Evolutionary conservation across 2,888 invertebrate species (phyloP), one percentile per base, ranked within the genome.

Genomic region (Eristalinus sepulchralis): DNA sequence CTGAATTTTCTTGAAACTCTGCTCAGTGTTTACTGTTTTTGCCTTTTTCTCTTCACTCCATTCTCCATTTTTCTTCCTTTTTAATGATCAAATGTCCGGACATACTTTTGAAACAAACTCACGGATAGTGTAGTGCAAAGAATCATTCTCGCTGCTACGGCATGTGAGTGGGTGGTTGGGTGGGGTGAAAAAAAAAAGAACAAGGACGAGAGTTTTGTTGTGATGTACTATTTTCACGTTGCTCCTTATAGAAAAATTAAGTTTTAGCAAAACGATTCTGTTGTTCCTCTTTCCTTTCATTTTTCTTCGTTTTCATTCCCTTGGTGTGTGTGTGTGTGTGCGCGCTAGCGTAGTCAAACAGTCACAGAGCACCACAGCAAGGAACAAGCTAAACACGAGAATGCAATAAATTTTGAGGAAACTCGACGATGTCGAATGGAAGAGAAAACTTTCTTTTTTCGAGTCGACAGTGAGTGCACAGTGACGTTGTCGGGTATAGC

Each of bases 51-150:
- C 39, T 39, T n/a, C 47, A 4, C 10, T 31, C 24, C 9, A 11
- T 59, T 27, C 22, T 27, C 11, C 24, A 39, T 66, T 66, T 66
- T 63, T 24, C 33, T 11, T 67, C 55, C 20, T 59, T 53, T 70
- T 75, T 83, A 79, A 70, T 71, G 80, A 84, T 80, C 62, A 80
- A 84, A 84, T 75, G 68, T 73, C 68, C 83, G 79, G 79, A 79
- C 57, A 72, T 36, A 57, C 66, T 71, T 63, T 59, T 57, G 27
- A 63, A 71, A 66, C 31, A n/a, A n/a, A 39, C 68, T 70, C 68
- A 33, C 64, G 22, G 57, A 39, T 64, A 34, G 64, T n/a, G 47
- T 34, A 71, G 59, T 66, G 17, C 5, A 73, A 39, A 33, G 31
- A 20, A 33, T 27, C 27, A 27, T 27, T n/a, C 47, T 17, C 47